These are phyloP conservation scores for Xylota sylvarum DNA, from an alignment of 2,888 invertebrate genomes.

Conservation along the genomic window DNA sequence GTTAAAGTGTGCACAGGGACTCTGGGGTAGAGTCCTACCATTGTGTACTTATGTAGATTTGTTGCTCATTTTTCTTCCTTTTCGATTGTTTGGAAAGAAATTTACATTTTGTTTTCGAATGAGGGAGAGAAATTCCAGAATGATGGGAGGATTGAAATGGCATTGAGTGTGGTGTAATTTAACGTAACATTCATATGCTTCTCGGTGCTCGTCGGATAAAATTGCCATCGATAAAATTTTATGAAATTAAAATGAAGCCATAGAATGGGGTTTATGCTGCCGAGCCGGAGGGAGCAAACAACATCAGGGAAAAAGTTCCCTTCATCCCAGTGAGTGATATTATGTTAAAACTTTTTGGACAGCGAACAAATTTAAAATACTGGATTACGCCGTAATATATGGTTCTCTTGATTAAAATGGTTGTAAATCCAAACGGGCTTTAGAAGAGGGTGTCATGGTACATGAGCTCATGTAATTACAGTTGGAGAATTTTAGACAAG, in stretches of 20 bases:
- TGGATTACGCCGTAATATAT: conserved; percentile 12
- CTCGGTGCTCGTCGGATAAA: conserved; percentile 11
- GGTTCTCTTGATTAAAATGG: conserved; percentile 10
- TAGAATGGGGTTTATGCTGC: neutral
- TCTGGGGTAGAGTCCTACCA: conserved; percentile 6
- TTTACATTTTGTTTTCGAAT: conserved; percentile 39
- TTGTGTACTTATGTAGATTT: conserved; percentile 72
- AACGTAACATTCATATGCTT: conserved; percentile 38
- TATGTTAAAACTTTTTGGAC: conserved; percentile 43
- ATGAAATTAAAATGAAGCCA: conserved; percentile 53
- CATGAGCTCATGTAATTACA: neutral
- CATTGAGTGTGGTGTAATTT: conserved; percentile 45
- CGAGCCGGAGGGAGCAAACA: neutral
- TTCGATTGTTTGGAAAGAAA: conserved; percentile 16
- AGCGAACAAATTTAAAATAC: conserved; percentile 19
- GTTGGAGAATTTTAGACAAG: neutral
- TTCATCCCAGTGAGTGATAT: conserved; percentile 9
- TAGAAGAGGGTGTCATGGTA: neutral
- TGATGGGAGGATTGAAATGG: conserved; percentile 16
- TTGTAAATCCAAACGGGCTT: conserved; percentile 1
- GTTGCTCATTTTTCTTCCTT: conserved; percentile 44
- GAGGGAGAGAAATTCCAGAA: neutral
- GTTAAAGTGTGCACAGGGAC: conserved; percentile 60
- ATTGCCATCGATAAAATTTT: conserved; percentile 40
- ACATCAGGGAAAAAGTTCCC: neutral